phyloP scores from a whole-genome alignment of 2,797 vertebrate species.

The Phalanger gymnotis region DNA sequence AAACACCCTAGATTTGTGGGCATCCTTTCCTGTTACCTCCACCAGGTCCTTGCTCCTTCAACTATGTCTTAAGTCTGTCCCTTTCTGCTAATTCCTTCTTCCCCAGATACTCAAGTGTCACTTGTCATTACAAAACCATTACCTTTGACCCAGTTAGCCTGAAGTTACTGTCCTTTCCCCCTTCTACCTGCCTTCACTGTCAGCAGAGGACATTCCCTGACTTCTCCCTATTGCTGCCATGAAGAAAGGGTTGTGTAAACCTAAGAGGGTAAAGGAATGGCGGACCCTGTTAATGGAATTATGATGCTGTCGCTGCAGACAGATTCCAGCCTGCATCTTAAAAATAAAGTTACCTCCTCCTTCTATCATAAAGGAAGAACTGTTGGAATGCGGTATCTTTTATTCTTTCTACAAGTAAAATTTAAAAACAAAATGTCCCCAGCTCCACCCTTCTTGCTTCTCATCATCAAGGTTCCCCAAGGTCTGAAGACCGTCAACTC shows the following conservation, averaged over 20 bases:
- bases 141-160: fast-evolving
- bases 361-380: slow-evolving; percentile 67
- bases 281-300: background rate
- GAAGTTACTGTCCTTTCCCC: background rate
- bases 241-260: background rate
- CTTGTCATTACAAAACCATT: background rate
- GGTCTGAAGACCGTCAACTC: slow-evolving; percentile 66
- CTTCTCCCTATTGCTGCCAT: background rate
- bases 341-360: slow-evolving; percentile 8
- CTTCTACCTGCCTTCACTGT: background rate
- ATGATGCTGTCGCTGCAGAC: slow-evolving; percentile 32
- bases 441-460: slow-evolving; percentile 56
- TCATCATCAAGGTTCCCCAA: slow-evolving; percentile 67
- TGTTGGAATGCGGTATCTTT: slow-evolving; percentile 39
- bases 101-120: background rate
- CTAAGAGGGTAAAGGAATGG: background rate
- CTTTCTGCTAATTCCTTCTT: background rate
- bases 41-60: background rate
- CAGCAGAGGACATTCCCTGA: background rate
- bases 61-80: background rate
- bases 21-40: background rate
- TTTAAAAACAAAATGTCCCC: slow-evolving; percentile 75
- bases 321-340: slow-evolving; percentile 47
- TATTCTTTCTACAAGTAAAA: slow-evolving; percentile 56
- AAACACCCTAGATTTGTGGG: background rate